Conservation (phyloP, 2,888 invertebrate species). For the Rhynchonema sp. region DNA sequence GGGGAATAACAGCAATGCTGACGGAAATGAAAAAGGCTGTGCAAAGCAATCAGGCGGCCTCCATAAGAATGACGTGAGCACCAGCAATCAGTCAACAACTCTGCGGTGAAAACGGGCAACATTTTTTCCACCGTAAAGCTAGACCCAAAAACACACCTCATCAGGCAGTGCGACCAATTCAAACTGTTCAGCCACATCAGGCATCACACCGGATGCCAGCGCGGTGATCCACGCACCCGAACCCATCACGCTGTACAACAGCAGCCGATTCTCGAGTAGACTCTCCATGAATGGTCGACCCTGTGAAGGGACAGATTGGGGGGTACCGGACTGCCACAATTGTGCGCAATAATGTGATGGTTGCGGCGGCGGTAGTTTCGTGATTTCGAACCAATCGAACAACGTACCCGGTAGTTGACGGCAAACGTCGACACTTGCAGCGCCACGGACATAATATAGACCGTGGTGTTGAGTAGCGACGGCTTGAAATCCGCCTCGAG, state of each 20-base stretch:
- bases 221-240: conserved; percentile 62
- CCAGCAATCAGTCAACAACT: too few relatives aligned
- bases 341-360: too few relatives aligned
- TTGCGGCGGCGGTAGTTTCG: too few relatives aligned
- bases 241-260: conserved; percentile 68
- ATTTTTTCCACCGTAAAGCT: background rate
- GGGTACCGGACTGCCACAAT: too few relatives aligned
- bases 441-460: conserved; percentile 91
- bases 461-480: conserved; percentile 84
- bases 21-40: too few relatives aligned
- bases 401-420: conserved; percentile 83
- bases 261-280: conserved; percentile 65
- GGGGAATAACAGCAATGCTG: too few relatives aligned
- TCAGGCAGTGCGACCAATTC: conserved; percentile 82
- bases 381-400: too few relatives aligned
- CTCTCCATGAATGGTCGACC: conserved; percentile 98
- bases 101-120: background rate
- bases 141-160: conserved; percentile 42
- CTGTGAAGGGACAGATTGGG: conserved; percentile 39
- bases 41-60: background rate
- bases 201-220: conserved; percentile 48
- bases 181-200: conserved; percentile 68
- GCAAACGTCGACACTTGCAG: conserved; percentile 95
- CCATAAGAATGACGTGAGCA: background rate
- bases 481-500: conserved; percentile 49